Conservation (phyloP, 1,140 invertebrate species). For the Ceratosolen fusciceps region DNA sequence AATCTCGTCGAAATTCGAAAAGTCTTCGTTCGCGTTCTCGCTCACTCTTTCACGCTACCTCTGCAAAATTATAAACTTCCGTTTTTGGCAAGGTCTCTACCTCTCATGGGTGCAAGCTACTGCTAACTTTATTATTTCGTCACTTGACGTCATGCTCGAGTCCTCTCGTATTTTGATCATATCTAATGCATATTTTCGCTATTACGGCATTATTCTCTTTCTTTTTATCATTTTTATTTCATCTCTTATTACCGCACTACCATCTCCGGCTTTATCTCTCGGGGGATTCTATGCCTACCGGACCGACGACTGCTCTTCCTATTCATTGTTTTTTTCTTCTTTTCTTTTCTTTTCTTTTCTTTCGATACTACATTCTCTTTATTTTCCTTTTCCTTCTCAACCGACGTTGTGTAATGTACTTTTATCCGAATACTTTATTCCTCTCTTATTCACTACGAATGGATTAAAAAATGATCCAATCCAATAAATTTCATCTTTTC, state of each 20-base stretch:
- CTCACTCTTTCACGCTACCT: background rate
- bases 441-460: too few relatives aligned
- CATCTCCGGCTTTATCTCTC: slow-evolving; percentile 1
- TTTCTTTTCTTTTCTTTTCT: too few relatives aligned
- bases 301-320: background rate
- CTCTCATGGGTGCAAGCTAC: background rate
- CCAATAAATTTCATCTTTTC: too few relatives aligned
- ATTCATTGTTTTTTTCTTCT: slow-evolving; percentile 34
- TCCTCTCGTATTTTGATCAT: background rate
- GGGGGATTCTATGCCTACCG: background rate
- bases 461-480: too few relatives aligned
- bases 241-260: background rate
- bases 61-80: slow-evolving; percentile 17
- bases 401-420: too few relatives aligned
- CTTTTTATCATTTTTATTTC: slow-evolving; percentile 43
- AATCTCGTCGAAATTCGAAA: too few relatives aligned
- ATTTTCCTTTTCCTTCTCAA: too few relatives aligned
- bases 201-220: background rate
- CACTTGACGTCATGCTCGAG: slow-evolving; percentile 7
- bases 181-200: slow-evolving; percentile 21
- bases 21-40: background rate
- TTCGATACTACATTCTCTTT: too few relatives aligned
- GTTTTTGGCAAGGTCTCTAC: slow-evolving; percentile 28
- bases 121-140: slow-evolving; percentile 49
- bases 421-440: too few relatives aligned